phyloP scores from a whole-genome alignment of 2,797 vertebrate genomes.

The Emydoidea blandingii region DNA sequence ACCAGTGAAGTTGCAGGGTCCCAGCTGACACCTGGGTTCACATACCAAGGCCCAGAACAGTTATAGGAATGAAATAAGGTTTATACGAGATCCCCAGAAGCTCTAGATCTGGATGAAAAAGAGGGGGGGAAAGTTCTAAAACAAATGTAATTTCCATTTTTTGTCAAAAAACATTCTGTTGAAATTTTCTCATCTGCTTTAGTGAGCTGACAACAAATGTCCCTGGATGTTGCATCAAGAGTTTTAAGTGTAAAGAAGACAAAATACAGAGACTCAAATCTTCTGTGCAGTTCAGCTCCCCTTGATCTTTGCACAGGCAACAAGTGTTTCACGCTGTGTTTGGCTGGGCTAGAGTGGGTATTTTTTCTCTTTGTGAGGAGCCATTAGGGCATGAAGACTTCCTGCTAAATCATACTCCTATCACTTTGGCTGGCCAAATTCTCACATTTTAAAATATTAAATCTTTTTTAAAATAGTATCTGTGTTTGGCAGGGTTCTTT shows the following conservation, averaged over 20 bases:
- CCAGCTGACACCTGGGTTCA: not conserved
- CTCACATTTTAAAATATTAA: slow-evolving; percentile 29
- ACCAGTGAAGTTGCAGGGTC: not conserved
- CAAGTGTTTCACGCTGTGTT: slow-evolving; percentile 20
- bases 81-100: not conserved
- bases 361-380: slow-evolving; percentile 43
- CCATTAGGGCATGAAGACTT: not conserved
- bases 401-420: not conserved
- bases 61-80: not conserved
- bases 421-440: slow-evolving; percentile 56
- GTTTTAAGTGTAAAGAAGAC: not conserved
- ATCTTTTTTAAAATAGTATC: not conserved
- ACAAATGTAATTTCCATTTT: not conserved
- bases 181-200: not conserved
- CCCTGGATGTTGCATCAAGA: slow-evolving; percentile 2
- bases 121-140: not conserved
- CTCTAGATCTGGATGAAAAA: not conserved
- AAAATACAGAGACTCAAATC: not conserved
- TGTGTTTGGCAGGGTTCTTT: slow-evolving; percentile 48
- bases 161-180: not conserved
- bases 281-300: not conserved
- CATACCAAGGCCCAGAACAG: not conserved
- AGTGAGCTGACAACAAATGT: slow-evolving; percentile 44
- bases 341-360: not conserved
- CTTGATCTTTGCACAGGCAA: not conserved